Percentiles rank a stretch among this genome's conserved stretches.
phyloP scores from a whole-genome alignment of 1,140 invertebrate species.

The Lordiphosa clarofinis region DNA sequence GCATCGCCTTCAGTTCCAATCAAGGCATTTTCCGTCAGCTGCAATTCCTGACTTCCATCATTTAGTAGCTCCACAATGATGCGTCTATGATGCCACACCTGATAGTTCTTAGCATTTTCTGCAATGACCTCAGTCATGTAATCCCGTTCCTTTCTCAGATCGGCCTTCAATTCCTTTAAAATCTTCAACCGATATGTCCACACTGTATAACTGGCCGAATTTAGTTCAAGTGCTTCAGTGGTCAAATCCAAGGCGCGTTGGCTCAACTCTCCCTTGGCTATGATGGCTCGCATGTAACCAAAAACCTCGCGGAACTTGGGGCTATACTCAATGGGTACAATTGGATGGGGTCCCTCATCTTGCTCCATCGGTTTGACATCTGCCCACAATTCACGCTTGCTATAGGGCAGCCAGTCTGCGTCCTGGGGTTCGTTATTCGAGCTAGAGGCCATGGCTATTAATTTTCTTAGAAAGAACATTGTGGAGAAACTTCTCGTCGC shows the following conservation, averaged over 20 bases:
- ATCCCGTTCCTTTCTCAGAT: constrained; percentile 91
- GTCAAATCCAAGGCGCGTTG: constrained; percentile 93
- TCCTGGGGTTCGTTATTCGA: constrained; percentile 71
- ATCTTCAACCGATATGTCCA: constrained; percentile 97
- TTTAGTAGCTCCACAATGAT: constrained; percentile 93
- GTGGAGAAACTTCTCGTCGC: not conserved
- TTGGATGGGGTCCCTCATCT: constrained; percentile 92
- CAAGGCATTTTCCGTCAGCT: constrained; percentile 90
- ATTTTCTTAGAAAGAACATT: too few relatives aligned
- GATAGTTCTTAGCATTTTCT: constrained; percentile 98
- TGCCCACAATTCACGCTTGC: constrained; percentile 91
- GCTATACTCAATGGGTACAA: constrained; percentile 95
- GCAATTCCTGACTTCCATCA: constrained; percentile 89
- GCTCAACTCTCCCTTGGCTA: constrained; percentile 92
- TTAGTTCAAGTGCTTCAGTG: constrained; percentile 92
- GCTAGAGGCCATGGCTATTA: constrained; percentile 58
- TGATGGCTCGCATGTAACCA: constrained; percentile 95
- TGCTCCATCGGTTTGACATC: constrained; percentile 92
- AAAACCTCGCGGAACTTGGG: constrained; percentile 96
- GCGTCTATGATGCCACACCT: constrained; percentile 95
- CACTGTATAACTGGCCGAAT: constrained; percentile 99
- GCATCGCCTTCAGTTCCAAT: constrained; percentile 85
- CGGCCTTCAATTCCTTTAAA: constrained; percentile 87
- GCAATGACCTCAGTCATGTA: constrained; percentile 92
- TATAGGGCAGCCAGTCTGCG: constrained; percentile 86